Conservation (phyloP, 2,113 vertebrate genomes). For the Pangasianodon hypophthalmus region DNA sequence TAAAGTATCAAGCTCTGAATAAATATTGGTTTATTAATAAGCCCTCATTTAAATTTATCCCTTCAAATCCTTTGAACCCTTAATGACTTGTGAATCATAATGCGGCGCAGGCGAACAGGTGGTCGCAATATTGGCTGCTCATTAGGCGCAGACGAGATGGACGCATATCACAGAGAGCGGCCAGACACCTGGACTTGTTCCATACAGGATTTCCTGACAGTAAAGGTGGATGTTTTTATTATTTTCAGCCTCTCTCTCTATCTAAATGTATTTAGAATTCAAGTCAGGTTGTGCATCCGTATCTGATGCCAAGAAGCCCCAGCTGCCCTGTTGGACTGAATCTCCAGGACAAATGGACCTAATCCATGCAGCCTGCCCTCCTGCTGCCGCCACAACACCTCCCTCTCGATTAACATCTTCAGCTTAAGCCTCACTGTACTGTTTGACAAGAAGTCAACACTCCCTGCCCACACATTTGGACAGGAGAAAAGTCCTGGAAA, state of each 20-base stretch:
- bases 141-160: neutral
- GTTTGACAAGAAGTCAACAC: neutral
- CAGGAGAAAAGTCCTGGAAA: neutral
- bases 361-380: conserved; percentile 15
- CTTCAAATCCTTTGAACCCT: neutral
- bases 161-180: conserved; percentile 5
- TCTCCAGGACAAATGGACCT: conserved; percentile 9
- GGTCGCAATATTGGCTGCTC: too few species aligned
- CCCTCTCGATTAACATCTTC: neutral
- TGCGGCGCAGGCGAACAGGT: neutral
- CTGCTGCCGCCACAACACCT: neutral
- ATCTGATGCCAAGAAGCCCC: neutral
- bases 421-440: neutral
- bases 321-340: neutral
- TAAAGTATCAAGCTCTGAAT: conserved; percentile 1
- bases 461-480: neutral
- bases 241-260: neutral
- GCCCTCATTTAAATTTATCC: neutral
- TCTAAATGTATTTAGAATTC: neutral
- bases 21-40: conserved; percentile 16
- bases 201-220: neutral
- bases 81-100: neutral
- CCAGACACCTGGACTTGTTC: conserved; percentile 5
- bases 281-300: neutral
- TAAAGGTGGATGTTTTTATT: conserved; percentile 5